Base-by-base conservation (phyloP, 2,888 invertebrate species). In the Drosophila lacicola region DNA sequence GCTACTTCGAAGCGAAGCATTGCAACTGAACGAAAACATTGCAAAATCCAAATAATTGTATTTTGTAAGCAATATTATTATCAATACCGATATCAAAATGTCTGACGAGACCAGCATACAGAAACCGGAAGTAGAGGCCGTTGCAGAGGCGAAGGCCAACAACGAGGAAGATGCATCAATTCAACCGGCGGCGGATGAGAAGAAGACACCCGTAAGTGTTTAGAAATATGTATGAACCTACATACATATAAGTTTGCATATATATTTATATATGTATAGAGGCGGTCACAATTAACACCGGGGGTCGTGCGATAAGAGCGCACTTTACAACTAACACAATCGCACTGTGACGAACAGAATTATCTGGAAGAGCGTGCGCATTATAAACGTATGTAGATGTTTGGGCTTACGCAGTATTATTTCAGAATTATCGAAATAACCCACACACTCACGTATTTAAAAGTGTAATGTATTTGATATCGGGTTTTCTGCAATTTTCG, bases 201-300 rank as follows among this genome's bases (percentile, higher is more conserved):
- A 86, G 70, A 90, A 90, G 71, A 88, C 91, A 69, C 90, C 90
- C 71, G 90, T 90, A 89, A 91, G 90, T 90, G 60, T 67, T 62
- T 44, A 44, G 54, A 71, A 39, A 58, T 39, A 51, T 8, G 51
- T 39, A 19, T n/a, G n/a, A 17, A 57, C 36, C 8, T 36, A 21
- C 36, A 46, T n/a, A 13, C 10, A 36, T 19, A 8, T 39, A 14
- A 34, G 29, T 33, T 50, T 54, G 34, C 19, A 39, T 46, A 13
- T 17, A 17, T 37, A 39, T 41, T 13, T 49, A 49, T 44, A 17
- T 39, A 8, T 36, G 45, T 34, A 42, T 70, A 46, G 53, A 34
- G 37, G 29, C 70, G 56, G 77, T 73, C 71, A 78, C 75, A 89
- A 90, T 89, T 90, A 90, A 80, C 90, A 82, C 60, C 80, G 69